Evolutionary conservation across 2,113 vertebrate species (phyloP).

Genomic region (Marcusenius ussheri): DNA sequence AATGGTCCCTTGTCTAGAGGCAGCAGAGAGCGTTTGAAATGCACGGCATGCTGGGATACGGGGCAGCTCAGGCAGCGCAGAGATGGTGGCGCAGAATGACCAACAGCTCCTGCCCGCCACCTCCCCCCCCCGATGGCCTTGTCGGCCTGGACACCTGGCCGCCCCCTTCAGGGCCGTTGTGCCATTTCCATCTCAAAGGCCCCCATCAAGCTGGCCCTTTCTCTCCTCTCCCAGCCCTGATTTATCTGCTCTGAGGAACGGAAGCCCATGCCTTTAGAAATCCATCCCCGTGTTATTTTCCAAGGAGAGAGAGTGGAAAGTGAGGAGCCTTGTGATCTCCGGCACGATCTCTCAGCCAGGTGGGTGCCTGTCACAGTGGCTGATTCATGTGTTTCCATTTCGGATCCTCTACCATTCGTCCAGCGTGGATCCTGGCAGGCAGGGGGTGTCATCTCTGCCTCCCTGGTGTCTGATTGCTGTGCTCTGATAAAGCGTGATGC

Average conservation of each 20-base stretch:
- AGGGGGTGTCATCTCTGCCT: constrained; percentile 36
- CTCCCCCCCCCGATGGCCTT: constrained; percentile 52
- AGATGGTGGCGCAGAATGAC: neutral
- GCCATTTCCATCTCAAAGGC: constrained; percentile 65
- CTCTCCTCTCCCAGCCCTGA: constrained; percentile 57
- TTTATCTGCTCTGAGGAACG: constrained; percentile 64
- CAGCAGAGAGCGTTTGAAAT: constrained; percentile 12
- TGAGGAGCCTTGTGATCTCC: constrained; percentile 56
- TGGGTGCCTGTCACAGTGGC: constrained; percentile 53
- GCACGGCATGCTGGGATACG: neutral
- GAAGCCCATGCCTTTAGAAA: constrained; percentile 56
- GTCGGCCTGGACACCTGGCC: constrained; percentile 54
- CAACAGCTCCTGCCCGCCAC: constrained; percentile 41
- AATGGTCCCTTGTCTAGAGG: neutral
- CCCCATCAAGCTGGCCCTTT: constrained; percentile 53
- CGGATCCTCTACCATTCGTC: constrained; percentile 40
- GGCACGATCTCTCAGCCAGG: constrained; percentile 48
- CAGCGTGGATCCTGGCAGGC: constrained; percentile 24
- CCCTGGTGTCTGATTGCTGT: constrained; percentile 51
- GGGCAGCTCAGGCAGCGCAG: neutral
- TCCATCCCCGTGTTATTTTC: constrained; percentile 40
- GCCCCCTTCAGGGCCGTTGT: constrained; percentile 59
- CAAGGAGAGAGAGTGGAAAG: constrained; percentile 37
- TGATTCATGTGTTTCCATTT: constrained; percentile 56
- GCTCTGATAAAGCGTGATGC: constrained; percentile 53